Percentiles rank a stretch among this genome's conserved stretches.
Evolutionary conservation across 2,888 invertebrate species (phyloP).

Genomic region (Hyposoter dolosus): DNA sequence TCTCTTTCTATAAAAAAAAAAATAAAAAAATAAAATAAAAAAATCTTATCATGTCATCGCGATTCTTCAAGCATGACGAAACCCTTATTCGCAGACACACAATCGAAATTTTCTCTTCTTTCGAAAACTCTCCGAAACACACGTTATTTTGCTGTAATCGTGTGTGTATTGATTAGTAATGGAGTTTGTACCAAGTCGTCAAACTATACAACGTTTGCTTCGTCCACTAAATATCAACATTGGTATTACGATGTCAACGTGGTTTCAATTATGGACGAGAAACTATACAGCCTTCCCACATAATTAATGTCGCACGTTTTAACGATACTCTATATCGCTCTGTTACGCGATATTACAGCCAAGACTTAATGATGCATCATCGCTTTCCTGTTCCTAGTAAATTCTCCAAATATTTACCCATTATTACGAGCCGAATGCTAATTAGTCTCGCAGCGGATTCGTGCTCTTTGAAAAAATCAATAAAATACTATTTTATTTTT

Average conservation of each 20-base stretch:
- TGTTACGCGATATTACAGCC: conserved; percentile 6
- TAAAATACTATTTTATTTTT: not conserved
- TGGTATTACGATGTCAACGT: conserved; percentile 7
- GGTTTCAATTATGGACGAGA: conserved; percentile 19
- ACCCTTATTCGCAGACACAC: not conserved
- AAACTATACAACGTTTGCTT: not conserved
- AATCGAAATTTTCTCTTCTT: conserved; percentile 1
- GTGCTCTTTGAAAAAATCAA: not conserved
- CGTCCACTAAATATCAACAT: not conserved
- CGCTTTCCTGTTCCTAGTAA: not conserved
- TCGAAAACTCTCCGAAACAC: not conserved
- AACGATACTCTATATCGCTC: conserved; percentile 15
- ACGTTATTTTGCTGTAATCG: too few relatives aligned
- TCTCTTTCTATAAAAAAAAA: not conserved
- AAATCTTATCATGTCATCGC: conserved; percentile 1
- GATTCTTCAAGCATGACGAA: not conserved
- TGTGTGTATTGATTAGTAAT: conserved; percentile 11
- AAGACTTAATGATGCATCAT: conserved; percentile 10
- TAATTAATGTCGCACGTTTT: conserved; percentile 23
- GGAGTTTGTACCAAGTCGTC: not conserved
- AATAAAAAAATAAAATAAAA: not conserved
- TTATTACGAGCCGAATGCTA: conserved; percentile 9
- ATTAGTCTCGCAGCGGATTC: not conserved
- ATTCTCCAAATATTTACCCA: conserved; percentile 28
- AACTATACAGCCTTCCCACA: conserved; percentile 16